A percentile compares a stretch with the other conserved stretches of the same genome.
Conservation (phyloP, 1,140 invertebrate species). For the Megalonaias nervosa region DNA sequence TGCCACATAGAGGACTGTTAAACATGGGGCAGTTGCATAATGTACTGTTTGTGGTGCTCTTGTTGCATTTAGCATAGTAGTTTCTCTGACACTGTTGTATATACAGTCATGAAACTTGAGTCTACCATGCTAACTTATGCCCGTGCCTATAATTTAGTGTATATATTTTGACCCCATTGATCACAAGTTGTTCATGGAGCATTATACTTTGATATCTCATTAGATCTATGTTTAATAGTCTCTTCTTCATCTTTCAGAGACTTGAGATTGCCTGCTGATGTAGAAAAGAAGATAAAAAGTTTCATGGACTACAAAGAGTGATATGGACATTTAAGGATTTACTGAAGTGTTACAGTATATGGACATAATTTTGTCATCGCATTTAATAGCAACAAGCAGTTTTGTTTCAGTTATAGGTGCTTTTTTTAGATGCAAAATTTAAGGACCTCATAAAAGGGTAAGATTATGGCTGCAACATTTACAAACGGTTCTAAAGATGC, state of each 20-base stretch:
- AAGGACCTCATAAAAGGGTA: too few relatives aligned
- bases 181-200: background rate
- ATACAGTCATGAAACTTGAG: background rate
- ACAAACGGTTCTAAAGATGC: too few relatives aligned
- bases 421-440: too few relatives aligned
- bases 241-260: conserved; percentile 14
- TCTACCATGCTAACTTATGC: background rate
- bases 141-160: background rate
- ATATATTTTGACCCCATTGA: background rate
- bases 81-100: background rate
- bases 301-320: conserved; percentile 34
- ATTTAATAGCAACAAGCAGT: too few relatives aligned
- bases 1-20: too few relatives aligned
- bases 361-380: too few relatives aligned
- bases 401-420: too few relatives aligned
- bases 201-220: background rate
- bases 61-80: background rate
- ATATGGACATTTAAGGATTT: background rate
- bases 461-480: too few relatives aligned
- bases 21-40: too few relatives aligned
- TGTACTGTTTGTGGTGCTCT: too few relatives aligned
- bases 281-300: conserved; percentile 25
- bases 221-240: background rate
- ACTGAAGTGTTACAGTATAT: too few relatives aligned
- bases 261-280: conserved; percentile 14